phyloP scores from a whole-genome alignment of 1,140 invertebrate genomes.

The Danaus melanippus region DNA sequence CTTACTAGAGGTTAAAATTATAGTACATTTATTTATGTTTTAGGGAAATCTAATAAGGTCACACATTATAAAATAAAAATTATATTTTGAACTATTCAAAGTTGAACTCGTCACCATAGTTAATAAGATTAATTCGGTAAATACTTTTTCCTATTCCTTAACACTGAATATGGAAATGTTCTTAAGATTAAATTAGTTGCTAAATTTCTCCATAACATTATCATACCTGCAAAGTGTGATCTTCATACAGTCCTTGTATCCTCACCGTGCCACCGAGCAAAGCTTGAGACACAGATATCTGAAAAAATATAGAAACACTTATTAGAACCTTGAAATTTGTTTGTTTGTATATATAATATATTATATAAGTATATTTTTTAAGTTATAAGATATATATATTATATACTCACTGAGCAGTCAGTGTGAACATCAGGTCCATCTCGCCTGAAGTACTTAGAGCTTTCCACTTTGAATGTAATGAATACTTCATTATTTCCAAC shows the following conservation, averaged over 20 bases:
- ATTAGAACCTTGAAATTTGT: too few relatives aligned
- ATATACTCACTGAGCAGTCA: slow-evolving; percentile 74
- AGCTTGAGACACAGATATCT: slow-evolving; percentile 92
- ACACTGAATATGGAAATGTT: background rate
- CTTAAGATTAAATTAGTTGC: background rate
- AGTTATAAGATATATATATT: background rate
- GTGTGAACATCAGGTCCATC: slow-evolving; percentile 97
- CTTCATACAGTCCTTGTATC: slow-evolving; percentile 96
- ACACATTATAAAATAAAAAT: too few relatives aligned
- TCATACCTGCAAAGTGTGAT: slow-evolving; percentile 85
- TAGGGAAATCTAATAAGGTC: too few relatives aligned
- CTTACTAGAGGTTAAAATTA: too few relatives aligned
- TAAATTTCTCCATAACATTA: too few relatives aligned
- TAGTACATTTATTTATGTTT: too few relatives aligned
- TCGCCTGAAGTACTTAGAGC: slow-evolving; percentile 91
- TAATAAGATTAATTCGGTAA: too few relatives aligned
- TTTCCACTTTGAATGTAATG: slow-evolving; percentile 93
- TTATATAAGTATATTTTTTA: too few relatives aligned
- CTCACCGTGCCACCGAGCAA: slow-evolving; percentile 92
- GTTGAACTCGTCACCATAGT: too few relatives aligned
- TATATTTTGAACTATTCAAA: too few relatives aligned
- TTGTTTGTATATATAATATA: too few relatives aligned
- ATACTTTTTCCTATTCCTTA: too few relatives aligned
- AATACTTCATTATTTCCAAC: slow-evolving; percentile 94
- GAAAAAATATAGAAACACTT: slow-evolving; percentile 23